Evolutionary conservation across 2,888 invertebrate species (phyloP), one percentile per base, ranked within the genome.

Genomic region (Campoplex capitator): DNA sequence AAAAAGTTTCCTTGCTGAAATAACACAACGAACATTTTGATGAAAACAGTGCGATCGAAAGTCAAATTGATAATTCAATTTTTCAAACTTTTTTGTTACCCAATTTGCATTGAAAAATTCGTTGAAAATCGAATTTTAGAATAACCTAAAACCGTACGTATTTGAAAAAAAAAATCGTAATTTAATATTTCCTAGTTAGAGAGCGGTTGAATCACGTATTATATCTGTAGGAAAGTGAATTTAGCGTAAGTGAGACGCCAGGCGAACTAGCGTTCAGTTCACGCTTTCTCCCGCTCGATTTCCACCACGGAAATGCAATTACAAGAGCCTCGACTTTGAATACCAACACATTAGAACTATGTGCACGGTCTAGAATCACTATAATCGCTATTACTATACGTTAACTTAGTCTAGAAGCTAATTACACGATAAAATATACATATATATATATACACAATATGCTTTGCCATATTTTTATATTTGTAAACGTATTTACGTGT

Each of bases 201-300:
- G 65, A 88, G 75, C 85, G 38, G 77, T 84, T 80, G 76, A 28
- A 79, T 77, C 51, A 77, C 56, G 78, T 62, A 65, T 80, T 76
- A 88, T 83, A 79, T 80, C 73, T 70, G 56, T 88, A 89, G 89
- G 92, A 92, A 92, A 92, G 92, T 91, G 89, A 91, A 91, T 91
- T 90, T 83, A 88, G 84, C 86, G 89, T 88, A 83, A 56, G 67
- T 79, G 56, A 58, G 80, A 85, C 83, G 82, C 88, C 75, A 79
- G 79, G 38, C 71, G 67, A 68, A 42, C 18, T 35, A 77, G 71
- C 71, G 74, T 83, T 84, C 77, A 86, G 91, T 92, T 92, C 90
- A 92, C 92, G 92, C 93, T 93, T 93, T 93, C 93, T 91, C 92
- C 89, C 86, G 90, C 90, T 88, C 90, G 91, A 91, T 92, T 92